Evolutionary conservation across 2,797 vertebrate species (phyloP), one percentile per base, ranked within the genome.

Genomic region (Podargus strigoides): DNA sequence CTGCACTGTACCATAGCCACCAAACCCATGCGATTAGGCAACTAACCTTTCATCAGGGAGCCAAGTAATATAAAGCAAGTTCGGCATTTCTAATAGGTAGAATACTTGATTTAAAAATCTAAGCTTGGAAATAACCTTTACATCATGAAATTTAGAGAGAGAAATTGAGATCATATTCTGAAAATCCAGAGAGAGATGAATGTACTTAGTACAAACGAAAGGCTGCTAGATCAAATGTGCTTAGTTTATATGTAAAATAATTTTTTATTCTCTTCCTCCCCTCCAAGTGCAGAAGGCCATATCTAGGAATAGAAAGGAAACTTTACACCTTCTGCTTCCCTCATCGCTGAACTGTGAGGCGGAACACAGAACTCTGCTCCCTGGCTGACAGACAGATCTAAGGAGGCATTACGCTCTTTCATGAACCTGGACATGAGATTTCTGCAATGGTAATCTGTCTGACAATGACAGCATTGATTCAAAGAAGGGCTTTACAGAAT

Each of bases 31-130:
- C 3, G 80, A 77, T 80, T 30, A 69, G 59, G 55, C 94, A 93
- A 87, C 85, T 60, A 85, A 68, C 77, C 95, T 93, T 95, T 95
- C 92, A 91, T 85, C 86, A 87, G 85, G 46, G 47, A 96, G 52
- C 79, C 76, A 60, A 63, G 30, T 34, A 63, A 27, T 47, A 93
- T 36, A 90, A 74, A 95, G 63, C 66, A 46, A 42, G 87, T 74
- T 90, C 66, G 73, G 59, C 8, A 32, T 39, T 73, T 79, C 14
- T 88, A 87, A 96, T 84, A 91, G 94, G 95, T 88, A 95, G 90
- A 95, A 52, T 14, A 53, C 27, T 32, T 60, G n/a, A 63, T 91
- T 96, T 92, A 28, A 94, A 90, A 95, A 73, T 34, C 91, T 75
- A 27, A 63, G 60, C 80, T 83, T 68, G 73, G 80, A 89, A 96